These are phyloP conservation scores for Malthinus seriepunctatus DNA, from an alignment of 2,888 invertebrate genomes.

Conservation along the genomic window DNA sequence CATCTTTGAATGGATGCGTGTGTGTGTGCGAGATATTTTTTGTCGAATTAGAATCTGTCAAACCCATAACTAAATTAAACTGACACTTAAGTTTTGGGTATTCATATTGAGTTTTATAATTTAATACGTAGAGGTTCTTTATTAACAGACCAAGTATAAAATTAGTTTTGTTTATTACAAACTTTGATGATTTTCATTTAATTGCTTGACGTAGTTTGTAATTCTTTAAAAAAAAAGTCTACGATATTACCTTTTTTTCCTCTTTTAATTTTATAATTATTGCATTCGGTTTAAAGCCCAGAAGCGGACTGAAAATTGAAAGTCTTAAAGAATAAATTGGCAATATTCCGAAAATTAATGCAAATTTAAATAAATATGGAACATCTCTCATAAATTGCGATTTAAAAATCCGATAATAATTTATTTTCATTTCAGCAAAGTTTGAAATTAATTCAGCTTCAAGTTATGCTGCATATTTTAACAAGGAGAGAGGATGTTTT, in stretches of 20 bases:
- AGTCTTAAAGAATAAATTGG: constrained; percentile 26
- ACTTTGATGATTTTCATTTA: neutral
- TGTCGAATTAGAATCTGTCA: constrained; percentile 18
- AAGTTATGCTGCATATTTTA: constrained; percentile 27
- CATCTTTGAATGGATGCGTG: too few relatives aligned
- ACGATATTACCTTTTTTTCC: neutral
- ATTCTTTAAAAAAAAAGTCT: neutral
- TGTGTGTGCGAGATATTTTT: constrained; percentile 6
- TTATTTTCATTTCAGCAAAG: constrained; percentile 36
- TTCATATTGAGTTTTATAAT: constrained; percentile 24
- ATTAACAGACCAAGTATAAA: constrained; percentile 16
- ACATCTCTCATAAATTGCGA: constrained; percentile 32
- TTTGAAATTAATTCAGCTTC: constrained; percentile 37
- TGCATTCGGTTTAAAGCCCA: constrained; percentile 14
- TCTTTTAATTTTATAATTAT: constrained; percentile 3
- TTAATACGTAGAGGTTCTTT: constrained; percentile 18
- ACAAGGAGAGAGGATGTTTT: constrained; percentile 20
- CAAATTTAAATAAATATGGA: constrained; percentile 32
- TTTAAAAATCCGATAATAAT: constrained; percentile 36
- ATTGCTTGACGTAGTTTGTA: neutral
- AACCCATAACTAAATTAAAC: constrained; percentile 28
- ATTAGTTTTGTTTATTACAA: constrained; percentile 2
- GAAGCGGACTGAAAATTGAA: constrained; percentile 21
- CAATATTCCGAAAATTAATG: constrained; percentile 29
- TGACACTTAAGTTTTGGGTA: constrained; percentile 26